phyloP scores from a whole-genome alignment of 1,140 invertebrate genomes.

The Drosophila ananassae region DNA sequence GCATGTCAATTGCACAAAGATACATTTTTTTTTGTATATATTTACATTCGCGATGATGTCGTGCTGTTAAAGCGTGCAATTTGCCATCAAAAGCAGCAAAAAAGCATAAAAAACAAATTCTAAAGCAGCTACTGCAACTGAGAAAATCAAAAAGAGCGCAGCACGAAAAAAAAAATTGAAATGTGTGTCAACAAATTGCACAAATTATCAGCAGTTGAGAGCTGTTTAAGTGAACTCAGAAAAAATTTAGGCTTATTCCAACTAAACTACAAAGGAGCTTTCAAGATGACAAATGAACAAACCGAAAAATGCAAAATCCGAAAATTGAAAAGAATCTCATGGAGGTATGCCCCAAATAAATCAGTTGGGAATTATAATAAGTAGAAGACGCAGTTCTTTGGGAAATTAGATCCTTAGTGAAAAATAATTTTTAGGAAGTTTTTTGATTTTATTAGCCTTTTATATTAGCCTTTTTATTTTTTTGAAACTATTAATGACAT shows the following conservation, averaged over 20 bases:
- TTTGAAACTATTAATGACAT: too few relatives aligned
- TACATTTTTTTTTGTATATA: constrained; percentile 16
- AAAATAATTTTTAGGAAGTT: too few relatives aligned
- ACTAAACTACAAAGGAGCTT: not conserved
- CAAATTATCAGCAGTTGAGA: constrained; percentile 62
- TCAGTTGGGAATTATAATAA: too few relatives aligned
- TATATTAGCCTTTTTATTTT: too few relatives aligned
- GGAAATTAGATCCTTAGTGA: too few relatives aligned
- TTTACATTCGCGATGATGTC: constrained; percentile 43
- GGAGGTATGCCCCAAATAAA: not conserved
- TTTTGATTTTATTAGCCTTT: too few relatives aligned
- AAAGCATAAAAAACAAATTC: not conserved
- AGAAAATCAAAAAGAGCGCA: constrained; percentile 29
- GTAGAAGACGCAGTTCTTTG: too few relatives aligned
- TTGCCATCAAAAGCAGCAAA: constrained; percentile 18
- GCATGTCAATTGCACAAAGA: constrained; percentile 46
- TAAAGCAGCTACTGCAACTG: not conserved
- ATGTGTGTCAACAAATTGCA: constrained; percentile 81
- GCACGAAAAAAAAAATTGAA: constrained; percentile 54
- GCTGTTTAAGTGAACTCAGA: constrained; percentile 5
- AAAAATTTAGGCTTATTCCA: not conserved
- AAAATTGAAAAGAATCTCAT: too few relatives aligned
- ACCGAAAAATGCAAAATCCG: too few relatives aligned
- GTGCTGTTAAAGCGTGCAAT: constrained; percentile 58
- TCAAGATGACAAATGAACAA: too few relatives aligned